Base-by-base conservation (phyloP, 2,888 invertebrate species). In the Eupithecia inturbata region DNA sequence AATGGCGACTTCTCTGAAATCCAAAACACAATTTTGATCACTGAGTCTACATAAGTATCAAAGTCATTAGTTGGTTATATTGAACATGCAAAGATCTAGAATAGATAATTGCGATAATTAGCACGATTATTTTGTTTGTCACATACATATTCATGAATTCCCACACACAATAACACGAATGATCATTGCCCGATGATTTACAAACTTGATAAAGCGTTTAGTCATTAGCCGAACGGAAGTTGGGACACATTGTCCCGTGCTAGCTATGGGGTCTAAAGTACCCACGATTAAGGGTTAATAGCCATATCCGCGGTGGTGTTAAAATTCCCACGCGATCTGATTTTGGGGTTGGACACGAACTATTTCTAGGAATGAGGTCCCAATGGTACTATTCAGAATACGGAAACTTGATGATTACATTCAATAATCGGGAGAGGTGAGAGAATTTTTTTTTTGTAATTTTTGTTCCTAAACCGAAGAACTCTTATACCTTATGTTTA, bases 281-380 rank as follows among this genome's bases (percentile, higher is more conserved):
- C 81, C 83, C 68, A 78, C 86, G 84, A 88, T 89, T 85, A 88
- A 81, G 87, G 87, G 89, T 85, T 87, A 90, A 88, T 87, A 83
- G 82, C 78, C 68, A 77, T 82, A 82, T 84, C 84, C 85, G 80
- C 82, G 76, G 77, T 75, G 72, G 68, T 70, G 75, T 77, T 49
- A 75, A 72, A 74, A 74, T 74, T 74, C 76, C 41, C 73, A 76
- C 74, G 70, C 72, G 26, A 57, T 39, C 53, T 72, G 83, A 80
- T 80, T 70, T 33, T 68, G 69, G 74, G 71, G 71, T 68, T 68
- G 26, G 67, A 66, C 14, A 45, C 41, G 22, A 19, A 62, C 31
- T 60, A 22, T 53, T 22, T 53, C 53, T 26, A 26, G 57, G 57
- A 57, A 53, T 22, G 22, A 57, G 12, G 14, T 26, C 0, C 22